These are phyloP conservation scores for Nasonia giraulti DNA, from an alignment of 1,140 invertebrate species.

Conservation along the genomic window DNA sequence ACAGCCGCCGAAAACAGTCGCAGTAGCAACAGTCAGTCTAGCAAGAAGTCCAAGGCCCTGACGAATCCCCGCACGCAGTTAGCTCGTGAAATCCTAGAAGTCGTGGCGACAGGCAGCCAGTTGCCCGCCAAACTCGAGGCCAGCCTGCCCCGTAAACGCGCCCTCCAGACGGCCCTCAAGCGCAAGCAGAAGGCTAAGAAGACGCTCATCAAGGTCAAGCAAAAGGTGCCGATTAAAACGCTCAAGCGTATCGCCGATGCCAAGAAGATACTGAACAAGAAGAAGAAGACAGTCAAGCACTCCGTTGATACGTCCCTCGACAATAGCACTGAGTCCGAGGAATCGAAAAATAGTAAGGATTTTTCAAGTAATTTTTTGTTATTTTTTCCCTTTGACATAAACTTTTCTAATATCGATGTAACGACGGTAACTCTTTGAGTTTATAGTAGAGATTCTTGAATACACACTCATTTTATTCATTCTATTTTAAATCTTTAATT, in stretches of 20 bases:
- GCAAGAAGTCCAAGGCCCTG: slow-evolving; percentile 7
- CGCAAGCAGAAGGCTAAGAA: slow-evolving; percentile 65
- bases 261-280: slow-evolving; percentile 62
- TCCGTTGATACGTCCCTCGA: slow-evolving; percentile 11
- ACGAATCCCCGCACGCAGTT: slow-evolving; percentile 58
- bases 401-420: background rate
- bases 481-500: background rate
- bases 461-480: background rate
- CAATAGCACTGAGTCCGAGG: slow-evolving; percentile 33
- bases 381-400: background rate
- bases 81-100: slow-evolving; percentile 63
- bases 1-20: background rate
- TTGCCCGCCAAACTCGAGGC: slow-evolving; percentile 68
- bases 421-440: background rate
- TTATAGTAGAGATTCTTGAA: no score
- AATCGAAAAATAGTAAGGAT: slow-evolving; percentile 46
- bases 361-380: background rate
- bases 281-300: slow-evolving; percentile 43
- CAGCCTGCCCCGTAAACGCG: slow-evolving; percentile 69
- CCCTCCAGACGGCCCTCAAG: slow-evolving; percentile 65
- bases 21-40: background rate
- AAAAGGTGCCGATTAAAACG: slow-evolving; percentile 67
- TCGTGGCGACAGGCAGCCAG: slow-evolving; percentile 65
- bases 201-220: slow-evolving; percentile 68
- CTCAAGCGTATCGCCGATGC: slow-evolving; percentile 63